A percentile compares a stretch with the other conserved stretches of the same genome.
Conservation (phyloP, 1,140 invertebrate genomes). For the Panulirus ornatus region DNA sequence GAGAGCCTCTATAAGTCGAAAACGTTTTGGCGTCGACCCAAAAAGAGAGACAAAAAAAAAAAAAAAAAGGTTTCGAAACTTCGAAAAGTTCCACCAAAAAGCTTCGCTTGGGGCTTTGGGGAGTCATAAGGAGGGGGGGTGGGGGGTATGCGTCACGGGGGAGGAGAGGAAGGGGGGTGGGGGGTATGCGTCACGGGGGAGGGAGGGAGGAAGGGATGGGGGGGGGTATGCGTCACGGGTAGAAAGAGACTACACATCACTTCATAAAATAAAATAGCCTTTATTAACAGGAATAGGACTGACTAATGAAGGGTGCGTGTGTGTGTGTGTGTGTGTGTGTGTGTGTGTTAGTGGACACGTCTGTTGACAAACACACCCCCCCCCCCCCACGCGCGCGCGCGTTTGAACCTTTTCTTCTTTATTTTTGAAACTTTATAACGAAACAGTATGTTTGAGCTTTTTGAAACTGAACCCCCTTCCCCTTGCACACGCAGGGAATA, state of each 20-base stretch:
- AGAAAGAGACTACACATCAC: not conserved
- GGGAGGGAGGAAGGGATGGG: not conserved
- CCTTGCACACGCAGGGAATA: no score
- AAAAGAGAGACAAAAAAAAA: not conserved
- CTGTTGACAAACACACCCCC: no score
- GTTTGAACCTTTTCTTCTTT: no score
- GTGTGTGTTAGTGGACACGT: not conserved
- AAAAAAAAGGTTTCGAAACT: no score
- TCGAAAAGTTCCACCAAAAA: not conserved
- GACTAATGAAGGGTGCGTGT: not conserved
- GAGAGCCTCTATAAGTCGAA: not conserved
- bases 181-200: not conserved
- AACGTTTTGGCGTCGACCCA: not conserved
- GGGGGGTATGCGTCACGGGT: not conserved
- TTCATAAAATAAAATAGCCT: not conserved
- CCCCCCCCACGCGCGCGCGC: no score
- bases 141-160: not conserved
- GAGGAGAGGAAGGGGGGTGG: no score
- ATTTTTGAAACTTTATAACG: no score
- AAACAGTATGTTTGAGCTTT: no score
- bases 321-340: conserved; percentile 17
- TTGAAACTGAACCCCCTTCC: no score
- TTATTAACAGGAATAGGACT: not conserved
- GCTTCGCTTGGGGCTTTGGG: not conserved
- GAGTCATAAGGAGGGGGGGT: no score